Conservation (phyloP, 1,140 invertebrate species). For the Rhizoglyphus robini region DNA sequence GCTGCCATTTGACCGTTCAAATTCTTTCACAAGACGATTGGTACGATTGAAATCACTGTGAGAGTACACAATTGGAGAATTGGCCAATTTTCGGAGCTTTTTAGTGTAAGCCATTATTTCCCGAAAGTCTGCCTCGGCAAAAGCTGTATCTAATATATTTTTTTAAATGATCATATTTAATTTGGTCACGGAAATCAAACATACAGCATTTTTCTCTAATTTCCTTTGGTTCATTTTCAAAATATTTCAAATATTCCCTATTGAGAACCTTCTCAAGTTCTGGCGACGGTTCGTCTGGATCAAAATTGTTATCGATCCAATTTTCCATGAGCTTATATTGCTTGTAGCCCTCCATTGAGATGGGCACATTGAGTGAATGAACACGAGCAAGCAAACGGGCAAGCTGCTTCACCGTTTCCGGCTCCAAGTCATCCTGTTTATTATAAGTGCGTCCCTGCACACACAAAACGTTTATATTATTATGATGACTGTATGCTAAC, state of each 20-base stretch:
- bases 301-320: neutral
- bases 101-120: neutral
- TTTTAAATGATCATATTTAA: too few species aligned
- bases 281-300: neutral
- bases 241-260: neutral
- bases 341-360: neutral
- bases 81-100: neutral
- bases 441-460: slow-evolving; percentile 12
- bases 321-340: neutral
- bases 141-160: neutral
- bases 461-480: neutral
- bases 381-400: neutral
- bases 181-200: neutral
- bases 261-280: neutral
- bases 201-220: neutral
- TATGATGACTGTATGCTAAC: too few species aligned
- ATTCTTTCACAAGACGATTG: slow-evolving; percentile 4
- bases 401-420: neutral
- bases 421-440: slow-evolving; percentile 1
- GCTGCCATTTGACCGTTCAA: too few species aligned
- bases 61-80: neutral
- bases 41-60: slow-evolving; percentile 17
- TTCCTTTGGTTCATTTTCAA: neutral
- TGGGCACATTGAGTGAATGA: neutral
- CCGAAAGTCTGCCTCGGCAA: neutral